Evolutionary conservation across 2,888 invertebrate genomes (phyloP).

Genomic region (Disparrhopalites patrizii): DNA sequence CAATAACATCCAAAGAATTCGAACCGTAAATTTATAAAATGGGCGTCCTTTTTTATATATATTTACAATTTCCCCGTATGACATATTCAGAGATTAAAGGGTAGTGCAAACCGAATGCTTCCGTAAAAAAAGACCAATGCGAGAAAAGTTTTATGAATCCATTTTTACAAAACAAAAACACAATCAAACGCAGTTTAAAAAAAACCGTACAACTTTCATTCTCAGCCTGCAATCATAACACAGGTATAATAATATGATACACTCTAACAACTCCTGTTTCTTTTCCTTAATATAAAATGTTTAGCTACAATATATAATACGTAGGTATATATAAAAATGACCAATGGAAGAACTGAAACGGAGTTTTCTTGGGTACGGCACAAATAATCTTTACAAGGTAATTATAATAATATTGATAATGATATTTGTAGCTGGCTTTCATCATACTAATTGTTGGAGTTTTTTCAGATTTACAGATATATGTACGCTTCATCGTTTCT

Average conservation of each 20-base stretch:
- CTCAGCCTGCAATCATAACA: slow-evolving; percentile 6
- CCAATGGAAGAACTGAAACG: slow-evolving; percentile 23
- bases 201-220: slow-evolving; percentile 8
- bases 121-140: slow-evolving; percentile 6
- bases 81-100: neutral
- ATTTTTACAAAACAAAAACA: slow-evolving; percentile 4
- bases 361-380: slow-evolving; percentile 1
- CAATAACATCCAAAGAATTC: slow-evolving; percentile 1
- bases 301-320: slow-evolving; percentile 15
- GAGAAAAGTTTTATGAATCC: slow-evolving; percentile 6
- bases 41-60: slow-evolving; percentile 1
- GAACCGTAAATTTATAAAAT: no score
- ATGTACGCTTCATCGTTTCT: no score
- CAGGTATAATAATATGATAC: neutral
- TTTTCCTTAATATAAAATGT: slow-evolving; percentile 3
- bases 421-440: no score
- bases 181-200: slow-evolving; percentile 1
- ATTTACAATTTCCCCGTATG: slow-evolving; percentile 2
- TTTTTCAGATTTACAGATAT: no score
- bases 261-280: slow-evolving; percentile 9
- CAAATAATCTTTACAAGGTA: slow-evolving; percentile 14
- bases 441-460: no score
- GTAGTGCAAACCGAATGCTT: neutral
- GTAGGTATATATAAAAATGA: slow-evolving; percentile 18
- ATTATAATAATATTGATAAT: slow-evolving; percentile 2